A percentile compares a stretch with the other conserved stretches of the same genome.
These are phyloP conservation scores for Araneus ventricosus DNA, from an alignment of 1,140 invertebrate species.

Conservation along the genomic window DNA sequence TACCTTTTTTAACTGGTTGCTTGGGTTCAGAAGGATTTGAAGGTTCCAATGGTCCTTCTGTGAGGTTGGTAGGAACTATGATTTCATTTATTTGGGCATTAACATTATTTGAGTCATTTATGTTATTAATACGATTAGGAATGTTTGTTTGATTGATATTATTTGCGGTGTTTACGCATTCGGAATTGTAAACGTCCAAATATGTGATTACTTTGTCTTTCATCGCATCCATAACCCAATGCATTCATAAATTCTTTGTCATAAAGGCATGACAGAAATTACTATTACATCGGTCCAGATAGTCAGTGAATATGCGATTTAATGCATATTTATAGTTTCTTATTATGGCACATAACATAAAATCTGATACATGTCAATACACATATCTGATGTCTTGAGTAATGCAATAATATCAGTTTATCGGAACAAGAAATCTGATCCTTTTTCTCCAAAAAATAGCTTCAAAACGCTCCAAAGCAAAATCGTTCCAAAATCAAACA, in stretches of 20 bases:
- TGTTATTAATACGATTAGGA: not conserved
- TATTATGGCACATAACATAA: not conserved
- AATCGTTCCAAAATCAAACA: not conserved
- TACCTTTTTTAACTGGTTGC: slow-evolving; percentile 27
- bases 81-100: slow-evolving; percentile 22
- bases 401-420: not conserved
- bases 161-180: slow-evolving; percentile 2
- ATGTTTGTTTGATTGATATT: slow-evolving; percentile 6
- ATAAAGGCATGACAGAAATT: slow-evolving; percentile 38
- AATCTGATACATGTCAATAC: not conserved
- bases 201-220: slow-evolving; percentile 50
- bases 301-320: not conserved
- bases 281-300: not conserved
- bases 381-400: not conserved
- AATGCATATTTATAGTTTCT: not conserved
- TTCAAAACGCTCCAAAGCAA: not conserved
- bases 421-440: not conserved
- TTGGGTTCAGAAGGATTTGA: slow-evolving; percentile 8
- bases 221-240: slow-evolving; percentile 48
- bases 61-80: not conserved
- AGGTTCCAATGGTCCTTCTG: not conserved
- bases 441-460: not conserved
- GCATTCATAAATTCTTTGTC: slow-evolving; percentile 15
- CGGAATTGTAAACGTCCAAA: slow-evolving; percentile 20
- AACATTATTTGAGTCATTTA: slow-evolving; percentile 17